Conservation (phyloP, 1,140 invertebrate genomes). For the Drosophila bocki region DNA sequence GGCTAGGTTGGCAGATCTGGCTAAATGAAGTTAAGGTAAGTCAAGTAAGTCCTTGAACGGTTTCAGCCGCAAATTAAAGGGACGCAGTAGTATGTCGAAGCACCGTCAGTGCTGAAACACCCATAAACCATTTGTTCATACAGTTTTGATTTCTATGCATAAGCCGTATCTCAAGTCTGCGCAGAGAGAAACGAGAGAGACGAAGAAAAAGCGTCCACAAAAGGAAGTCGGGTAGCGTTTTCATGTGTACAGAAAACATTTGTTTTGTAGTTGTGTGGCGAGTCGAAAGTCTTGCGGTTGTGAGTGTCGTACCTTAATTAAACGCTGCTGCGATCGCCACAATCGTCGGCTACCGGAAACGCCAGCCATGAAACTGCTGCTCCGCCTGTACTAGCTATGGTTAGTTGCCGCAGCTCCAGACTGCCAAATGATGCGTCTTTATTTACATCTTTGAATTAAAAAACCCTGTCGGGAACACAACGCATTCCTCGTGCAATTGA, state of each 20-base stretch:
- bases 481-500: background rate
- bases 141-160: slow-evolving; percentile 73
- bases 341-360: slow-evolving; percentile 50
- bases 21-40: slow-evolving; percentile 2
- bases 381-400: slow-evolving; percentile 19
- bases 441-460: slow-evolving; percentile 16
- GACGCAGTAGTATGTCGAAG: slow-evolving; percentile 3
- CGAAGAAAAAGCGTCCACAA: slow-evolving; percentile 26
- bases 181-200: slow-evolving; percentile 16
- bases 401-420: background rate
- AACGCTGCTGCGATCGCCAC: slow-evolving; percentile 32
- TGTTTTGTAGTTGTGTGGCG: slow-evolving; percentile 15
- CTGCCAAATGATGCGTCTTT: slow-evolving; percentile 11
- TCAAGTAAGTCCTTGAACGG: slow-evolving; percentile 57
- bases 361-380: slow-evolving; percentile 26
- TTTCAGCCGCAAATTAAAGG: slow-evolving; percentile 4
- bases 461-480: background rate
- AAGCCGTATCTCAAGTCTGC: slow-evolving; percentile 22
- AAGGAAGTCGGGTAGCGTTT: slow-evolving; percentile 53
- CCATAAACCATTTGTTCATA: slow-evolving; percentile 54
- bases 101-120: slow-evolving; percentile 33
- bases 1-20: background rate
- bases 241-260: slow-evolving; percentile 23
- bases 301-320: slow-evolving; percentile 62
- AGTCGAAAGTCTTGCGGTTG: slow-evolving; percentile 34